Base-by-base conservation (phyloP, 2,113 vertebrate genomes). In the Albula glossodonta region DNA sequence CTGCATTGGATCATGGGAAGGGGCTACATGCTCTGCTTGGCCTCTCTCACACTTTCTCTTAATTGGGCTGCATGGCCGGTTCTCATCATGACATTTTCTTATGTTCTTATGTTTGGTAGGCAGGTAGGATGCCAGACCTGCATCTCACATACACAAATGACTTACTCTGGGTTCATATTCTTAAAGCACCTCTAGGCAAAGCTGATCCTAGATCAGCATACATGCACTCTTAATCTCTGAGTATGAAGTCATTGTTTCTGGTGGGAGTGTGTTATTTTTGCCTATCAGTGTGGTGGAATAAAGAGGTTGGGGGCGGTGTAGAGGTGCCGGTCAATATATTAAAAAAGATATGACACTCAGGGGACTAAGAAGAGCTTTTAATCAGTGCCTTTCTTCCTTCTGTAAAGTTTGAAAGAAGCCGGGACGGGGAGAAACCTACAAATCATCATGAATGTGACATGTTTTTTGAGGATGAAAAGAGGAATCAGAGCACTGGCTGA, bases 341-440 rank as follows among this genome's bases (percentile, higher is more conserved):
- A 56, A 83, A 70, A 83, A 53, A 60, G 41, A 25, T 17, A 19
- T 22, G 10, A 70, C 60, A 83, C 60, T 74, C 70, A 74, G 70
- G 70, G 70, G 70, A 57, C 19, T 60, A 48, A 41, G 31, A 41
- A 41, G 31, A 41, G 31, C 31, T 83, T 83, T 50, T 80, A 51
- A 80, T 50, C 41, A 50, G 13, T 48, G 78, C 8, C 9, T 25
- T 17, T 51, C n/a, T 52, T 84, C 25, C 31, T 50, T 56, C 50
- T 77, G 66, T 84, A 77, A 19, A 78, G 63, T 78, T 63, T 84
- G 51, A 78, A 70, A 84, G 51, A 84, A 77, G 63, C 9, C 17
- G 22, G 50, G 66, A 84, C 66, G 25, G 51, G 63, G 60, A 77
- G n/a, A 70, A 78, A 31, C 51, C 66, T 25, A 84, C 74, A 74